Conservation (phyloP, 1,140 invertebrate genomes). For the Drosophila nebulosa region DNA sequence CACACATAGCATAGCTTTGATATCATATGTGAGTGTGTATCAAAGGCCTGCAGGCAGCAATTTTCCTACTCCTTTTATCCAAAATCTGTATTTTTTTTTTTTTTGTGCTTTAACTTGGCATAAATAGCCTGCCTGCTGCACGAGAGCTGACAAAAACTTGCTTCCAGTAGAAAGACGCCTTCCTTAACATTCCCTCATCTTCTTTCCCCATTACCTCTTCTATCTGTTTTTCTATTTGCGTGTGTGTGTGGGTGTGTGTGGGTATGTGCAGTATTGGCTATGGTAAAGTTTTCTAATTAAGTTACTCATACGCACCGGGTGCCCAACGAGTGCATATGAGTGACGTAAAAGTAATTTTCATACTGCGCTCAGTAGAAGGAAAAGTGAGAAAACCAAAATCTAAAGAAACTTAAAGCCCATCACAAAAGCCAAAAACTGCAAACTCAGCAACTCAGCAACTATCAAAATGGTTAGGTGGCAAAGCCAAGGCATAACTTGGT, state of each 20-base stretch:
- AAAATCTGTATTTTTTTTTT: conserved; percentile 25
- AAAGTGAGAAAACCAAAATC: conserved; percentile 1
- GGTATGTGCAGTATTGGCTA: conserved; percentile 30
- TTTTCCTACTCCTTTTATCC: conserved; percentile 14
- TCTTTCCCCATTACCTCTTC: background rate
- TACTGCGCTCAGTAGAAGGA: conserved; percentile 10
- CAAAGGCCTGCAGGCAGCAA: conserved; percentile 20
- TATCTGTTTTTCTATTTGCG: background rate
- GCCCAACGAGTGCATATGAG: conserved; percentile 65
- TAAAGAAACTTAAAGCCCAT: conserved; percentile 19
- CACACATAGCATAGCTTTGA: background rate
- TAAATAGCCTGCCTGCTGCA: conserved; percentile 52
- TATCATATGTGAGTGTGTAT: background rate
- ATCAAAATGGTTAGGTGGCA: background rate
- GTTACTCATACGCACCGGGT: conserved; percentile 75
- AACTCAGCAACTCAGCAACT: conserved; percentile 10
- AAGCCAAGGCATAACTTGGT: background rate
- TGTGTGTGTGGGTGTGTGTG: conserved; percentile 16
- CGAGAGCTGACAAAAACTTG: conserved; percentile 48
- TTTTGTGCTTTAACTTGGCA: conserved; percentile 21
- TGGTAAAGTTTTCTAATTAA: conserved; percentile 77
- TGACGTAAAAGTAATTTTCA: conserved; percentile 78
- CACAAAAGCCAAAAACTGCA: conserved; percentile 45
- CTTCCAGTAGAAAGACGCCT: conserved; percentile 10
- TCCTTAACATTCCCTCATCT: background rate